Evolutionary conservation across 2,113 vertebrate species (phyloP), one percentile per base, ranked within the genome.

Genomic region (Muntiacus muntjak): DNA sequence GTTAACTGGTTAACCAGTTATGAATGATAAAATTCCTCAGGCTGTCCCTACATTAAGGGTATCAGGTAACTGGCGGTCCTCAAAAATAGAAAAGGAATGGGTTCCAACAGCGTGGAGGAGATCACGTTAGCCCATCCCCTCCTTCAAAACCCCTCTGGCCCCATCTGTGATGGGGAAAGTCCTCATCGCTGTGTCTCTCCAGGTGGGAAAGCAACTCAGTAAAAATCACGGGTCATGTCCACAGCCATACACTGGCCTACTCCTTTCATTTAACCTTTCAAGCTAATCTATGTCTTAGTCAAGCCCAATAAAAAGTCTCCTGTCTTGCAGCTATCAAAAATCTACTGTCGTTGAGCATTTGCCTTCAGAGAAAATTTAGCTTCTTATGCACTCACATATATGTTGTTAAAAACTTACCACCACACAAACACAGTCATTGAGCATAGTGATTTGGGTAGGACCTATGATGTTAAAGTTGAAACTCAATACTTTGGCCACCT

Each of bases 231-330:
- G 21, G 1, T 13, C 21, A 71, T 19, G 8, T 57, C 36, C 21
- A 21, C 21, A 89, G 25, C 3, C 15, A 5, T 1, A 30, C 5
- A 0, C 1, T 15, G 21, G 47, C 33, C 45, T 71, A 19, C 2
- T 12, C 6, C 36, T 13, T 11, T 78, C 33, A 5, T 47, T 25
- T 62, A 47, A 45, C 6, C 23, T 62, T 76, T 9, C 30, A 79
- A 21, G 12, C n/a, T 74, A 21, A 43, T 33, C 8, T 62, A 36
- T 30, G 6, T 71, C 60, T 50, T 4, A 55, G 2, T 28, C 9
- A 5, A 54, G 28, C 16, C 45, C 40, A 30, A 33, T 47, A 21
- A 28, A 47, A 71, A 16, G 4, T 47, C 6, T 58, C 19, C 5
- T n/a, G 15, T 33, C 71, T 45, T 62, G 28, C 26, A 33, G 55